Base-by-base conservation (phyloP, 2,113 vertebrate species). In the Dinomys branickii region DNA sequence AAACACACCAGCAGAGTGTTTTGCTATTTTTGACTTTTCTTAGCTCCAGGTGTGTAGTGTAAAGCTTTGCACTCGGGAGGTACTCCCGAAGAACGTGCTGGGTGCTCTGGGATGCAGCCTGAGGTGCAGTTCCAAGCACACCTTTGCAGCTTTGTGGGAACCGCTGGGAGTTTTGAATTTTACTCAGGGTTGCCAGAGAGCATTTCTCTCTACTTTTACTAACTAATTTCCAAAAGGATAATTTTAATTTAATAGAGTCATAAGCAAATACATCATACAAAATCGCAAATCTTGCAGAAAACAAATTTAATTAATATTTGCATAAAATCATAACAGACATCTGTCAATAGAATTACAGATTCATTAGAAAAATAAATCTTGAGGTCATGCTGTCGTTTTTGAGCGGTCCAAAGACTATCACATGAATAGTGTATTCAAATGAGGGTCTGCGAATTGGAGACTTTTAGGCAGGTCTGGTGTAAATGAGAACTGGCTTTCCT, bases 261-360 rank as follows among this genome's bases (percentile, higher is more conserved):
- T 90, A 84, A 86, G 33, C 10, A 86, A n/a, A 91, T 59, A 33
- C 91, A 91, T 63, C 47, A 80, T 85, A 88, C 20, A 92, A 91
- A 95, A 81, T 82, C 19, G 52, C 75, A 38, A 87, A 20, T 14
- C 59, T 77, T 69, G 50, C 33, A 91, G 24, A 78, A 93, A 65
- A 47, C 14, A 91, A 85, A 91, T 86, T 59, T 92, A 95, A 88
- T 84, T 83, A 58, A 52, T 81, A 8, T 86, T 85, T 95, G 17
- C 9, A 56, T 88, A 71, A 94, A 82, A 86, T 67, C 28, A 6
- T 93, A 93, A n/a, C 47, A n/a, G 12, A 67, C 12, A 63, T 16
- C n/a, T 81, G 47, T 81, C 56, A 65, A 59, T 11, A 81, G 22
- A 90, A 85, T 91, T 91, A 85, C 1, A 92, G n/a, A 69, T 77